A percentile compares a stretch with the other conserved stretches of the same genome.
Conservation (phyloP, 2,888 invertebrate species). For the Athrips mouffetella region DNA sequence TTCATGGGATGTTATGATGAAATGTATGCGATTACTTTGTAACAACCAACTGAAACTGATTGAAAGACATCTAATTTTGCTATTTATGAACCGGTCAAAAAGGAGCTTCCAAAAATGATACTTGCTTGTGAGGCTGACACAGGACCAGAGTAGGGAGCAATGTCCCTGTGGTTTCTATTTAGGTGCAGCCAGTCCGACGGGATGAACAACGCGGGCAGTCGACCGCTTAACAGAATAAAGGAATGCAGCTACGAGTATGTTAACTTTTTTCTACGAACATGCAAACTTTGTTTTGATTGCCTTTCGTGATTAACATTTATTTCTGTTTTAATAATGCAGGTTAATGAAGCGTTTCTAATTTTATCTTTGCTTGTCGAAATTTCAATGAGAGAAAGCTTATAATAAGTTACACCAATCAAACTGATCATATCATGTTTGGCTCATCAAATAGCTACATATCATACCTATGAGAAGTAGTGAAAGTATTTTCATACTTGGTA, state of each 20-base stretch:
- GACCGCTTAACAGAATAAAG: constrained; percentile 64
- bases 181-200: constrained; percentile 72
- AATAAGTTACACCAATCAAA: too few species aligned
- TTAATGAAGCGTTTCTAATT: constrained; percentile 15
- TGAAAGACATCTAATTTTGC: too few species aligned
- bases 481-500: too few species aligned
- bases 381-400: too few species aligned
- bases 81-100: background rate
- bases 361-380: background rate
- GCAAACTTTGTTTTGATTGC: constrained; percentile 15
- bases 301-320: constrained; percentile 30
- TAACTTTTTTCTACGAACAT: constrained; percentile 32
- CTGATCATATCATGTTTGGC: too few species aligned
- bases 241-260: constrained; percentile 62
- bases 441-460: too few species aligned
- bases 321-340: too few species aligned
- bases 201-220: constrained; percentile 68
- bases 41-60: too few species aligned
- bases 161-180: constrained; percentile 78
- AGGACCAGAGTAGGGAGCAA: constrained; percentile 73
- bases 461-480: too few species aligned
- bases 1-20: too few species aligned
- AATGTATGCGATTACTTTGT: too few species aligned
- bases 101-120: constrained; percentile 28
- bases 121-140: constrained; percentile 52